phyloP scores from a whole-genome alignment of 2,113 vertebrate species.

The Panurus biarmicus region DNA sequence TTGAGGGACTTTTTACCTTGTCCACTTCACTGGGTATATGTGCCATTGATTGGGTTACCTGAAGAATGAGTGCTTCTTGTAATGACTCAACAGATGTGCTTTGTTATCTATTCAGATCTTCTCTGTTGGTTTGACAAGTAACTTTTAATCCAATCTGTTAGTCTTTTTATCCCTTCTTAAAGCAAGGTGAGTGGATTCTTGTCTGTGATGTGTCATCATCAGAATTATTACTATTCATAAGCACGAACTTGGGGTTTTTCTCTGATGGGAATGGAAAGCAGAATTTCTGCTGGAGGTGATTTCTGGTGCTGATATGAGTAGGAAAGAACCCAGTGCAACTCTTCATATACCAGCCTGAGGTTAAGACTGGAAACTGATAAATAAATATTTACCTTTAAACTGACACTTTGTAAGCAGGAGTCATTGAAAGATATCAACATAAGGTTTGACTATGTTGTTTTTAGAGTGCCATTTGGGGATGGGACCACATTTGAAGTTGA shows the following conservation, averaged over 20 bases:
- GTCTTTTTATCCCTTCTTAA: not conserved
- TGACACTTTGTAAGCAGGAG: slow-evolving; percentile 12
- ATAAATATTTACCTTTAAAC: slow-evolving; percentile 28
- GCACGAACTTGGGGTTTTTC: not conserved
- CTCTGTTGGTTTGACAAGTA: not conserved
- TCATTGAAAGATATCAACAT: not conserved
- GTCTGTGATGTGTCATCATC: not conserved
- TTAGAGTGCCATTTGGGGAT: not conserved
- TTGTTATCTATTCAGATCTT: not conserved
- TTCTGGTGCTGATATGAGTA: not conserved
- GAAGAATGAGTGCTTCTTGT: not conserved
- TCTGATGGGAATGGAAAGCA: not conserved
- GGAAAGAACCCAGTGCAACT: not conserved
- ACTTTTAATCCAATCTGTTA: not conserved
- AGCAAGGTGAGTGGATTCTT: not conserved
- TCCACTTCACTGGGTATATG: not conserved
- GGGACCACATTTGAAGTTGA: slow-evolving; percentile 25
- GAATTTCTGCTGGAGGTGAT: not conserved
- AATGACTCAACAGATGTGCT: not conserved
- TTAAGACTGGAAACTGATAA: slow-evolving; percentile 36
- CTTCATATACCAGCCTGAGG: not conserved
- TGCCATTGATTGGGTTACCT: not conserved
- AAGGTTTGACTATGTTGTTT: not conserved
- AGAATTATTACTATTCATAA: not conserved
- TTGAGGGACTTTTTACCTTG: not conserved